These are phyloP conservation scores for Maniola jurtina DNA, from an alignment of 1,140 invertebrate species.

Conservation along the genomic window DNA sequence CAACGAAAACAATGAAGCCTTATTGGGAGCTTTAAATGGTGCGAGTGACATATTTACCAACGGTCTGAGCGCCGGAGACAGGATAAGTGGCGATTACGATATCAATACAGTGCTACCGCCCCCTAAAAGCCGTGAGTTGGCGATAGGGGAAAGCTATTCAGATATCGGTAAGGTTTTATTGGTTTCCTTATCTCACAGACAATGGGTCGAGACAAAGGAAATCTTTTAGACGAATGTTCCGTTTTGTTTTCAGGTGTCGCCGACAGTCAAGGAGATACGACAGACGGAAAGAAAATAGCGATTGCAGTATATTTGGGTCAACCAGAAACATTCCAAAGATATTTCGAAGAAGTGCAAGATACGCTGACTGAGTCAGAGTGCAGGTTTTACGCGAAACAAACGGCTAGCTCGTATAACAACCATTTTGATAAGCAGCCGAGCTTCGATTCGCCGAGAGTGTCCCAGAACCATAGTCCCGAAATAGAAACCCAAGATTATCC, in stretches of 20 bases:
- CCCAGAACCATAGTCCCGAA: slow-evolving; percentile 77
- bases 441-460: slow-evolving; percentile 75
- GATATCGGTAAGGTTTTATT: slow-evolving; percentile 72
- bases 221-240: neutral
- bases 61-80: slow-evolving; percentile 57
- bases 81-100: slow-evolving; percentile 74
- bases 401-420: slow-evolving; percentile 64
- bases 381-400: slow-evolving; percentile 75
- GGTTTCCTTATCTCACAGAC: slow-evolving; percentile 20
- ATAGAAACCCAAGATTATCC: slow-evolving; percentile 72
- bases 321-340: slow-evolving; percentile 87
- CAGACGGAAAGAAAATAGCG: slow-evolving; percentile 91
- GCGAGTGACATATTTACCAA: slow-evolving; percentile 67
- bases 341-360: slow-evolving; percentile 82
- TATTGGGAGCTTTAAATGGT: slow-evolving; percentile 61
- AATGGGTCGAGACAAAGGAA: neutral
- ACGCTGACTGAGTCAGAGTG: slow-evolving; percentile 80
- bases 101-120: slow-evolving; percentile 73
- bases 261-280: slow-evolving; percentile 85
- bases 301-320: slow-evolving; percentile 91
- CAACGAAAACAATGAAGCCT: slow-evolving; percentile 63
- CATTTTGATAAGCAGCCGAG: slow-evolving; percentile 78
- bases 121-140: slow-evolving; percentile 72
- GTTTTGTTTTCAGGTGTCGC: slow-evolving; percentile 70
- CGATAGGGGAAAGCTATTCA: slow-evolving; percentile 78